phyloP scores from a whole-genome alignment of 2,888 invertebrate species.

The Lochmaea crataegi region DNA sequence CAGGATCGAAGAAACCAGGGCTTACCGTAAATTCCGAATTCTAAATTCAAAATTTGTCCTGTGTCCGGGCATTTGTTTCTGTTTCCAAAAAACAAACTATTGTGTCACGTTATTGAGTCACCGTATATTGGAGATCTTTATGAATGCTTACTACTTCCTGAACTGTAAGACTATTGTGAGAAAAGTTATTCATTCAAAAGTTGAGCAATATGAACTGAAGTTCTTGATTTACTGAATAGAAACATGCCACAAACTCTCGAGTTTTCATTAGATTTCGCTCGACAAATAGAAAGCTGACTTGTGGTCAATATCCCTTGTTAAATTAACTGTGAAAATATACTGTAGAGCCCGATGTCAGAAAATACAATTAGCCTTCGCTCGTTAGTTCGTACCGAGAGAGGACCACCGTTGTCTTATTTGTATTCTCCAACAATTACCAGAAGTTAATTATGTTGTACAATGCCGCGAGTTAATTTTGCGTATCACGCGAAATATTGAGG shows the following conservation, averaged over 20 bases:
- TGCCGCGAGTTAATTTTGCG: conserved; percentile 28
- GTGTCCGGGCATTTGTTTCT: too few relatives aligned
- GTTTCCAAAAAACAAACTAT: too few relatives aligned
- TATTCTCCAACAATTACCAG: conserved; percentile 37
- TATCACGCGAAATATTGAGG: conserved; percentile 28
- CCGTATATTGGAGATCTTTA: neutral
- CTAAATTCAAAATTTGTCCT: too few relatives aligned
- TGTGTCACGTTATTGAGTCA: too few relatives aligned
- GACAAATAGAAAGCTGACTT: conserved; percentile 18
- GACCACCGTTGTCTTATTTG: conserved; percentile 28
- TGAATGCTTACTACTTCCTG: neutral
- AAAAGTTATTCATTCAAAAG: neutral
- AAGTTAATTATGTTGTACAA: conserved; percentile 38
- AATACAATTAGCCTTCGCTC: conserved; percentile 29
- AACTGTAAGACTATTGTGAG: neutral
- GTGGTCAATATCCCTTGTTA: conserved; percentile 35
- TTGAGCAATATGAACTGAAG: neutral
- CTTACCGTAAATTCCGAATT: too few relatives aligned
- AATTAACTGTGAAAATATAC: conserved; percentile 38
- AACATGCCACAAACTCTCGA: conserved; percentile 9
- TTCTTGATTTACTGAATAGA: neutral
- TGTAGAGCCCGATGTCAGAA: conserved; percentile 26
- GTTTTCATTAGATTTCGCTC: conserved; percentile 5
- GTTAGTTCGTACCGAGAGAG: conserved; percentile 27
- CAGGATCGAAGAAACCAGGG: too few relatives aligned